These are phyloP conservation scores for Agriopis leucophaearia DNA, from an alignment of 2,888 invertebrate genomes.

Conservation along the genomic window DNA sequence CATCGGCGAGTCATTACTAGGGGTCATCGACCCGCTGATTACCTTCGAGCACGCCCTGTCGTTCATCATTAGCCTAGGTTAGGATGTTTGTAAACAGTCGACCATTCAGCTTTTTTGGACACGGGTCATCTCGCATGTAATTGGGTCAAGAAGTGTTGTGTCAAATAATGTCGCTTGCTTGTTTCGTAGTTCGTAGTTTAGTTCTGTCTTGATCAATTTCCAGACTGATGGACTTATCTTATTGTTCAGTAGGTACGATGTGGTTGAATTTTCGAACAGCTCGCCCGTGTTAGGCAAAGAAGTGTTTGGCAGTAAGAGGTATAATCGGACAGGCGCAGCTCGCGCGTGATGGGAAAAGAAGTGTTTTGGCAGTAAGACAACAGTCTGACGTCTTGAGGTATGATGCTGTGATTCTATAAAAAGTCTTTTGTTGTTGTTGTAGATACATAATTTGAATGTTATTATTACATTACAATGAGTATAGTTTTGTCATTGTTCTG, in stretches of 20 bases:
- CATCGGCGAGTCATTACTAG: conserved; percentile 85
- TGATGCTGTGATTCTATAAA: no score
- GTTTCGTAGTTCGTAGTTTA: not conserved
- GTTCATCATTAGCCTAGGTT: conserved; percentile 86
- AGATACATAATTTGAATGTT: no score
- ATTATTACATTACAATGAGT: no score
- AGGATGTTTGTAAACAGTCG: conserved; percentile 85
- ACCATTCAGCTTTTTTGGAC: conserved; percentile 70
- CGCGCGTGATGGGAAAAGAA: no score
- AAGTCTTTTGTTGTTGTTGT: no score
- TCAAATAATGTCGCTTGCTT: conserved; percentile 39
- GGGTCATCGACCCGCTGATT: conserved; percentile 83
- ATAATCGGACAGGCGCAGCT: no score
- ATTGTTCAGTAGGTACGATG: not conserved
- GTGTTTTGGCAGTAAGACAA: no score
- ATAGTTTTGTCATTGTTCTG: no score
- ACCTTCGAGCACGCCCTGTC: conserved; percentile 82
- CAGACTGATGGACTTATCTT: not conserved
- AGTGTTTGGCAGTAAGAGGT: no score
- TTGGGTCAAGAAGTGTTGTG: conserved; percentile 59
- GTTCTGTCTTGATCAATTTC: not conserved
- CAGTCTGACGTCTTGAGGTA: no score
- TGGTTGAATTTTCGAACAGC: not conserved
- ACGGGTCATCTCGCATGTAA: conserved; percentile 64
- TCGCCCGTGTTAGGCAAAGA: not conserved